Conservation (phyloP, 2,888 invertebrate genomes). For the Temnothorax rugatulus region DNA sequence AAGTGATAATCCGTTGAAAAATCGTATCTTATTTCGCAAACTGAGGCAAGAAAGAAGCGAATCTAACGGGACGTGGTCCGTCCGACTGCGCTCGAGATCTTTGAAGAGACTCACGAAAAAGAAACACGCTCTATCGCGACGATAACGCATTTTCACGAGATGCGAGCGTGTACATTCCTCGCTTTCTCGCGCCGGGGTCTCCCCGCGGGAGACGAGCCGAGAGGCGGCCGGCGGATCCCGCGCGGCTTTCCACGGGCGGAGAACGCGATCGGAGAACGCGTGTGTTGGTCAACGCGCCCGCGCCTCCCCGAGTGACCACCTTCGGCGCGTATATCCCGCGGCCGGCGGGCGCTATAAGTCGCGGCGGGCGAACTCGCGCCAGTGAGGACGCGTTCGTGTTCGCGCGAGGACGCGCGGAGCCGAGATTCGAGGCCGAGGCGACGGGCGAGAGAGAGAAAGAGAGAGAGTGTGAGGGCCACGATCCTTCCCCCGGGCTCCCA, state of each 20-base stretch:
- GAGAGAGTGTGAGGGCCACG: slow-evolving; percentile 51
- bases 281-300: slow-evolving; percentile 74
- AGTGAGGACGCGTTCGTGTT: slow-evolving; percentile 85
- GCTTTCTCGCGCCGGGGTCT: background rate
- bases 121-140: background rate
- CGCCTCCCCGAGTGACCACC: slow-evolving; percentile 73
- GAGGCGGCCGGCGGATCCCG: slow-evolving; percentile 2
- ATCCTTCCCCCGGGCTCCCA: slow-evolving; percentile 34
- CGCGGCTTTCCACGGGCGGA: slow-evolving; percentile 16
- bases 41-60: no score
- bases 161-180: background rate
- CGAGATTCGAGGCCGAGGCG: slow-evolving; percentile 49
- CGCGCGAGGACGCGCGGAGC: slow-evolving; percentile 81
- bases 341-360: slow-evolving; percentile 73
- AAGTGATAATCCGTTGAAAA: background rate
- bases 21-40: background rate
- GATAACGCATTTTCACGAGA: background rate
- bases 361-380: slow-evolving; percentile 78
- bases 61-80: no score
- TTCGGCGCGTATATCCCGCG: slow-evolving; percentile 51
- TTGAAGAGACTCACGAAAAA: background rate
- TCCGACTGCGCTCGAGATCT: background rate
- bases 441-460: slow-evolving; percentile 26
- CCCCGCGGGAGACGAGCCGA: background rate
- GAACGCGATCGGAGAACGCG: slow-evolving; percentile 15